Conservation (phyloP, 2,113 vertebrate species). For the Danionella cerebrum region DNA sequence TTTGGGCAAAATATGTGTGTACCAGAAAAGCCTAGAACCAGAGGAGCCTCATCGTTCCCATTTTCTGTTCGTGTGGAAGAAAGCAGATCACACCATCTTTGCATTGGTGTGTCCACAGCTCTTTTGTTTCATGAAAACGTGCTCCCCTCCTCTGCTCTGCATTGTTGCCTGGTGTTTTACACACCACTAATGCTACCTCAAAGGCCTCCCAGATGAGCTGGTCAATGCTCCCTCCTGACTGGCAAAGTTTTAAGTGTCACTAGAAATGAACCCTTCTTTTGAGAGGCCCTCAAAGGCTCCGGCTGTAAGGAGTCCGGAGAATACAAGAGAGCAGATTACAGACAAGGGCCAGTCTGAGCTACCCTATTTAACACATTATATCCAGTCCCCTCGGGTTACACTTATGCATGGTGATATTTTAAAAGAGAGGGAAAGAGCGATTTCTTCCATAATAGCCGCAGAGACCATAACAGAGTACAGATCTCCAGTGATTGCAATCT, state of each 20-base stretch:
- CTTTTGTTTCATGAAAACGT: constrained; percentile 22
- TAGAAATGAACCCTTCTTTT: constrained; percentile 21
- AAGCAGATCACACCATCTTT: constrained; percentile 15
- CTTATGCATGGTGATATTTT: constrained; percentile 50
- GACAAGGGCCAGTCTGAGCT: constrained; percentile 39
- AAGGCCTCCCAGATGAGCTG: constrained; percentile 12
- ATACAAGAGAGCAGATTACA: constrained; percentile 14
- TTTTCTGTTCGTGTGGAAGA: constrained; percentile 32
- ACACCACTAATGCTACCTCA: constrained; percentile 18
- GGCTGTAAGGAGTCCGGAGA: constrained; percentile 15
- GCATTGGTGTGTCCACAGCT: neutral
- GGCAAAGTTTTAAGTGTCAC: constrained; percentile 13
- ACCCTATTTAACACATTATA: constrained; percentile 56
- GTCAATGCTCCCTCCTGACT: neutral
- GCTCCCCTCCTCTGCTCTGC: constrained; percentile 17
- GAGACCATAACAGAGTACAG: constrained; percentile 48
- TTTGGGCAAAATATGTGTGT: too few relatives aligned
- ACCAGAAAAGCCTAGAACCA: too few relatives aligned
- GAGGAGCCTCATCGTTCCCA: constrained; percentile 10
- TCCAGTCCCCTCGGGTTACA: constrained; percentile 52
- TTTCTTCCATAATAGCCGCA: constrained; percentile 52
- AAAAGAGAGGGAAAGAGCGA: constrained; percentile 40
- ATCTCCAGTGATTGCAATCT: constrained; percentile 54
- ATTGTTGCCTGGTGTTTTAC: constrained; percentile 27
- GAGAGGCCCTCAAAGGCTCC: constrained; percentile 5